Base-by-base conservation (phyloP, 2,797 vertebrate genomes). In the Erethizon dorsatum region DNA sequence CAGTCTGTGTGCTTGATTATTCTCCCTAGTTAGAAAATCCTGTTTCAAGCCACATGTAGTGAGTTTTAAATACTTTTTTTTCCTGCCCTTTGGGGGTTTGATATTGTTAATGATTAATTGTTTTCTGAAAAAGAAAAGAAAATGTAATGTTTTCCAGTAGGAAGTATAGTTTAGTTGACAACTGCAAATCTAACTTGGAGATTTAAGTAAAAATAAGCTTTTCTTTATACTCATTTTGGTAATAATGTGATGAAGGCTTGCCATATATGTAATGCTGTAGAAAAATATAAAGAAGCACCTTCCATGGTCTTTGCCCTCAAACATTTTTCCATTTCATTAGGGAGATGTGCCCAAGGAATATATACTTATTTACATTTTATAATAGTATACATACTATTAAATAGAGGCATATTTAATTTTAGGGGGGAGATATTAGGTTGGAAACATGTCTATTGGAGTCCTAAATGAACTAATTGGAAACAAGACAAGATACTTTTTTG, bases 71-170 rank as follows among this genome's bases (percentile, higher is more conserved):
- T 97, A 97, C 92, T 94, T 97, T 95, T 69, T 96, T 95, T 95
- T 75, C 85, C 56, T 84, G 47, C 90, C 95, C 79, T 97, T 96
- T 84, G 85, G 92, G 82, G 82, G 78, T 96, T 97, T 91, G 73
- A 93, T 95, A 97, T 92, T 96, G 90, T 96, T 97, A 98, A 98
- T 97, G 95, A 97, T 88, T 98, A 97, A 97, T 83, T 97, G 92
- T 97, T 98, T 98, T 95, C 92, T 93, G 69, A 83, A 95, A 97
- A 97, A 84, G 57, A 95, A 97, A 96, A 96, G 87, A 94, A 96
- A 98, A 90, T 87, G 73, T 73, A 91, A 84, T 83, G 52, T 63
- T 97, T 97, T 97, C 73, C 92, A 92, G 79, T 84, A 78, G 79
- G 69, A 95, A 90, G 50, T 88, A 91, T 15, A 86, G 63, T 96